Evolutionary conservation across 1,140 invertebrate genomes (phyloP), one percentile per base, ranked within the genome.

Genomic region (Drosophila bifasciata): DNA sequence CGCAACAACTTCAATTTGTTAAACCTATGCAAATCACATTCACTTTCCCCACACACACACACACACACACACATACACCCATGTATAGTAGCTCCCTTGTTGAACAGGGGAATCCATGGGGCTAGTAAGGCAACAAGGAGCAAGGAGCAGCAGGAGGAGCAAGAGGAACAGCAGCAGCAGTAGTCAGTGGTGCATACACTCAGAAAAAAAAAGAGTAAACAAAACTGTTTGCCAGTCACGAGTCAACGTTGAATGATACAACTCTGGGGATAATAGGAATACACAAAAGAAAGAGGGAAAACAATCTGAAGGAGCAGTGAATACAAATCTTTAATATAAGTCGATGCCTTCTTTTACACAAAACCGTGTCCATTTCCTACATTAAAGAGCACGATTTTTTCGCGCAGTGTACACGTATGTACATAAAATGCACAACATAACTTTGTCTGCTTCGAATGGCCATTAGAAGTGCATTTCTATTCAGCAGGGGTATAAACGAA

Each of bases 401-500:
- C 11, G 32, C 1, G 3, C 4, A 36, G 32, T 36, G 32, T 13
- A 36, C 28, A 32, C 0, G 28, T 32, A 2, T 11, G 41, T 36
- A 23, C 63, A 17, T 40, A 13, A 76, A 84, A 63, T 68, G 76
- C 71, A 79, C 36, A 69, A 59, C 72, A 84, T 76, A 85, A 86
- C 76, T 86, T 85, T 80, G 81, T 77, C 80, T 79, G 72, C 63
- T 74, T 69, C 58, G 59, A 86, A 80, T 81, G 70, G 63, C 76
- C 73, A 86, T 77, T 77, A 77, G 81, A 77, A 79, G 67, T 72
- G 80, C 80, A 85, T 64, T 74, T 74, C 59, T 70, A 64, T 74
- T 64, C 51, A 64, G 8, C 19, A 41, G 21, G 53, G 23, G 9
- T 9, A 45, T 21, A 39, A 45, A 43, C 15, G 25, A 11, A 36